These are phyloP conservation scores for Pachliopta kotzebuea DNA, from an alignment of 2,888 invertebrate species.

Conservation along the genomic window DNA sequence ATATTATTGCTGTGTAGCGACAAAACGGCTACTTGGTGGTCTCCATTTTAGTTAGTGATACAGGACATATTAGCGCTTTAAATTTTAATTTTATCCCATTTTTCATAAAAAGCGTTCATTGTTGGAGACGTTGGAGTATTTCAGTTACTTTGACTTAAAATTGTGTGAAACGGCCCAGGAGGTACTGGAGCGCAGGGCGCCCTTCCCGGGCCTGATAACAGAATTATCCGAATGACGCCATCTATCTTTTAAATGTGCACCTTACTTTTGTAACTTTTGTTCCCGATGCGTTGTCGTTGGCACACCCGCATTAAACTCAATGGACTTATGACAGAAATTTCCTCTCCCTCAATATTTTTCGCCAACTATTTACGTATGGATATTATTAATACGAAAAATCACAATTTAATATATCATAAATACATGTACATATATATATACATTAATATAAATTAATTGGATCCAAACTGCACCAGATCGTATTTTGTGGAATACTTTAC, in stretches of 20 bases:
- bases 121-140: slow-evolving; percentile 72
- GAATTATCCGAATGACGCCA: slow-evolving; percentile 84
- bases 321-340: slow-evolving; percentile 25
- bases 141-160: slow-evolving; percentile 76
- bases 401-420: not conserved
- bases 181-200: slow-evolving; percentile 73
- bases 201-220: slow-evolving; percentile 81
- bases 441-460: too few species aligned
- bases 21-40: slow-evolving; percentile 36
- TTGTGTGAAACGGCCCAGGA: slow-evolving; percentile 72
- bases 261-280: slow-evolving; percentile 70
- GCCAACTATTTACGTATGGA: not conserved
- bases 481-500: too few species aligned
- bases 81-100: not conserved
- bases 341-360: slow-evolving; percentile 16
- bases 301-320: slow-evolving; percentile 30
- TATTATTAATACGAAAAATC: not conserved
- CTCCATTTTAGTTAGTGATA: not conserved
- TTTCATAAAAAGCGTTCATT: slow-evolving; percentile 46
- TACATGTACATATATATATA: too few species aligned
- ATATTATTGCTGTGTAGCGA: slow-evolving; percentile 45
- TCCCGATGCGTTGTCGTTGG: slow-evolving; percentile 37
- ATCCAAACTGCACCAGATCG: too few species aligned
- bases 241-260: slow-evolving; percentile 84
- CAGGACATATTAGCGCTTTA: not conserved